Base-by-base conservation (phyloP, 2,797 vertebrate genomes). In the Miichthys miiuy region DNA sequence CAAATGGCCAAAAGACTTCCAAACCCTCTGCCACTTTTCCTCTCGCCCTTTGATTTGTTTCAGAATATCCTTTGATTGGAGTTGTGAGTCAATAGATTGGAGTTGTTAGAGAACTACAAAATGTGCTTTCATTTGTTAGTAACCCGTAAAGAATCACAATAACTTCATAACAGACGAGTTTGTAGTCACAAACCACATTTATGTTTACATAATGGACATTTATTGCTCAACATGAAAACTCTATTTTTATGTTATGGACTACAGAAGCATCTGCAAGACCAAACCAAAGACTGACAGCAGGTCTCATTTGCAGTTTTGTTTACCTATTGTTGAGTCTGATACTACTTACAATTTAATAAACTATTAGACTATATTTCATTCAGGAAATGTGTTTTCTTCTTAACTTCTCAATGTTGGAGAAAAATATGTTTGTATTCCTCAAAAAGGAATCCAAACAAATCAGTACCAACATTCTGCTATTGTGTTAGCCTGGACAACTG, bases 171-270 rank as follows among this genome's bases (percentile, higher is more conserved):
- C 27, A 41, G 13, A 48, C 41, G 1, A 12, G 12, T 14, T 17
- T 25, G 27, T 23, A 12, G n/a, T 60, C 41, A n/a, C n/a, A n/a
- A n/a, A n/a, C 2, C 62, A 56, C n/a, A 51, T 23, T 38, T 4
- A 67, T 12, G 54, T 14, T 65, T 18, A 21, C 17, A 5, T 44
- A 14, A 50, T 30, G 20, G 34, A 52, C 34, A 51, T 23, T 60
- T 60, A 52, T 51, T 56, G 48, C 48, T 68, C 16, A 12, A 51
- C 44, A 21, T 60, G 8, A 58, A 61, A 75, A 67, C 18, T 34
- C 50, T 25, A 54, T 4, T 57, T 10, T 20, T 50, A 23, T 48
- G 9, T 1, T 11, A 23, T 44, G 18, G 18, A 57, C 14, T 38
- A 27, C 34, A 38, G 47, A 47, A 14, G 44, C 38, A 11, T 44